phyloP scores from a whole-genome alignment of 2,113 vertebrate genomes.

The Probosciger aterrimus region DNA sequence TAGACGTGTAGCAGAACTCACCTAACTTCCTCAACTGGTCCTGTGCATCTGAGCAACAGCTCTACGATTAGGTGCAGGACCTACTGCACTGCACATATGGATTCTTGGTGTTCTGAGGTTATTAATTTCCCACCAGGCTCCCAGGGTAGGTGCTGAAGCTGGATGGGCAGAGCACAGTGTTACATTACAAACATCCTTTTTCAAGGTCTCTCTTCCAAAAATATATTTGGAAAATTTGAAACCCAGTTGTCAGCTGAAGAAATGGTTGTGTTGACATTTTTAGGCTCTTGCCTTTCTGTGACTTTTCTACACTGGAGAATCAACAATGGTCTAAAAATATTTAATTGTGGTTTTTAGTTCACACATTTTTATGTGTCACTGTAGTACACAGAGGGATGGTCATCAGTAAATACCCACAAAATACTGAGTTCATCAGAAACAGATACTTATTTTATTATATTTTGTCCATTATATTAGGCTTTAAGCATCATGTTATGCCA shows the following conservation, averaged over 20 bases:
- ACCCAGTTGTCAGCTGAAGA: not conserved
- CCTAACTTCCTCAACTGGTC: not conserved
- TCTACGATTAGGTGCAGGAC: not conserved
- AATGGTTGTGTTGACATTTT: not conserved
- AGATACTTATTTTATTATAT: not conserved
- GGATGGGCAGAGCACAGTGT: not conserved
- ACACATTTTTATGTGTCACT: not conserved
- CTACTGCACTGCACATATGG: not conserved
- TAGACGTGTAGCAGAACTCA: not conserved
- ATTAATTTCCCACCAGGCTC: not conserved
- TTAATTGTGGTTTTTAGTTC: not conserved
- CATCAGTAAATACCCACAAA: not conserved
- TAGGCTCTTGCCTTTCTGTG: not conserved
- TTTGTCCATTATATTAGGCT: not conserved
- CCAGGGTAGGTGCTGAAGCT: not conserved
- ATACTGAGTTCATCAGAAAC: not conserved
- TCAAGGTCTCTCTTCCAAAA: not conserved
- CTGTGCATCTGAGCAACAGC: not conserved
- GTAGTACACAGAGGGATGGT: not conserved
- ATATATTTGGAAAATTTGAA: not conserved
- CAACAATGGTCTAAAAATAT: not conserved
- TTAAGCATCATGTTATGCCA: not conserved
- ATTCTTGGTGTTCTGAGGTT: not conserved
- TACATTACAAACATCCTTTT: not conserved
- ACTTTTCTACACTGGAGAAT: not conserved